phyloP scores from a whole-genome alignment of 2,113 vertebrate genomes.

The Triplophysa tibetana region DNA sequence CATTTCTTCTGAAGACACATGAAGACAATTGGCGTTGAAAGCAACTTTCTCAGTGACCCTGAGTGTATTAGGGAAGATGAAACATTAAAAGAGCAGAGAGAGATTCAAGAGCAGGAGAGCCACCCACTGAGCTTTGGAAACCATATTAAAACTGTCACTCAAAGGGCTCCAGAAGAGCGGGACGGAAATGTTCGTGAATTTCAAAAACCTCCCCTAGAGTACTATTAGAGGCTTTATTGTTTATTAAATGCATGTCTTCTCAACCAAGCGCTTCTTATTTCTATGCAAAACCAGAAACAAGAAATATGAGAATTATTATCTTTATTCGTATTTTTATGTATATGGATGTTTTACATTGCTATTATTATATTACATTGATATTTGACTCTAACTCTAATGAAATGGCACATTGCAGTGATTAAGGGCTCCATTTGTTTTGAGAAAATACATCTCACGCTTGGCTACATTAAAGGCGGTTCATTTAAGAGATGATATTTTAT shows the following conservation, averaged over 20 bases:
- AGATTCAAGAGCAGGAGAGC: constrained; percentile 34
- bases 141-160: constrained; percentile 52
- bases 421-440: constrained; percentile 12
- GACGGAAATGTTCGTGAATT: constrained; percentile 48
- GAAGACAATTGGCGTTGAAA: constrained; percentile 34
- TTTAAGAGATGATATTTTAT: constrained; percentile 26
- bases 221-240: constrained; percentile 45
- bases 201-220: constrained; percentile 33
- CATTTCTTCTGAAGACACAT: constrained; percentile 34
- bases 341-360: not conserved
- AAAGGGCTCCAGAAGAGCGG: constrained; percentile 52
- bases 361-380: constrained; percentile 13
- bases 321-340: not conserved
- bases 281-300: constrained; percentile 17
- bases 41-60: constrained; percentile 44
- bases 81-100: constrained; percentile 48
- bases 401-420: constrained; percentile 49
- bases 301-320: constrained; percentile 19
- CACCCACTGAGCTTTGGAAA: constrained; percentile 58
- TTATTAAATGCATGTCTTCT: constrained; percentile 37
- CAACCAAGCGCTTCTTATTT: constrained; percentile 42
- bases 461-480: constrained; percentile 22
- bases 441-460: constrained; percentile 31
- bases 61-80: constrained; percentile 48
- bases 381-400: constrained; percentile 28